These are phyloP conservation scores for Alloscopus bannaensis DNA, from an alignment of 2,888 invertebrate genomes.

Conservation along the genomic window DNA sequence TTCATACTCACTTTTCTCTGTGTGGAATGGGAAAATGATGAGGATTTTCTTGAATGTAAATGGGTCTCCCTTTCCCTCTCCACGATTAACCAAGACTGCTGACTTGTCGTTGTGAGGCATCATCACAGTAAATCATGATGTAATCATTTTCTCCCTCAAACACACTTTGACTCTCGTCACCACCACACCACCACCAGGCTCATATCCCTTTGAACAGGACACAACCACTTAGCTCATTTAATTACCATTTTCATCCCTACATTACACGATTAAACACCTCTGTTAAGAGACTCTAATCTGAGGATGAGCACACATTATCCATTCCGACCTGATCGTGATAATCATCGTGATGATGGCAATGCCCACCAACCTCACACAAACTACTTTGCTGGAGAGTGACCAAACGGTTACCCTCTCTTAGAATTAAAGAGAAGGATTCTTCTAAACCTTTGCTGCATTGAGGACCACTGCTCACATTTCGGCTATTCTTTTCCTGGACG, in stretches of 20 bases:
- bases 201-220: conserved; percentile 7
- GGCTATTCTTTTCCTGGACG: too few relatives aligned
- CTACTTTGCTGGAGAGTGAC: too few relatives aligned
- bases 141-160: conserved; percentile 43
- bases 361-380: conserved; percentile 21
- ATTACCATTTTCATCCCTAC: conserved; percentile 56
- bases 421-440: too few relatives aligned
- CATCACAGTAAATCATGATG: conserved; percentile 60
- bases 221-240: conserved; percentile 55
- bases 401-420: too few relatives aligned
- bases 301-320: too few relatives aligned
- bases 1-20: too few relatives aligned
- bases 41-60: conserved; percentile 1
- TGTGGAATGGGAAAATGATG: conserved; percentile 4
- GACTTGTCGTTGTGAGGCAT: conserved; percentile 43
- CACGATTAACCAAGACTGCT: background rate
- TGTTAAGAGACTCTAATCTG: conserved; percentile 15
- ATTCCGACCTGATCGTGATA: background rate
- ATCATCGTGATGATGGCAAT: background rate
- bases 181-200: conserved; percentile 24
- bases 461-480: too few relatives aligned
- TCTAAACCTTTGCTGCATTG: too few relatives aligned
- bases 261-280: conserved; percentile 53
- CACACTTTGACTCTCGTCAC: background rate
- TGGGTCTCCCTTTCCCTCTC: background rate